Evolutionary conservation across 1,140 invertebrate species (phyloP).

Genomic region (Pseudomyrmex flavicornis): DNA sequence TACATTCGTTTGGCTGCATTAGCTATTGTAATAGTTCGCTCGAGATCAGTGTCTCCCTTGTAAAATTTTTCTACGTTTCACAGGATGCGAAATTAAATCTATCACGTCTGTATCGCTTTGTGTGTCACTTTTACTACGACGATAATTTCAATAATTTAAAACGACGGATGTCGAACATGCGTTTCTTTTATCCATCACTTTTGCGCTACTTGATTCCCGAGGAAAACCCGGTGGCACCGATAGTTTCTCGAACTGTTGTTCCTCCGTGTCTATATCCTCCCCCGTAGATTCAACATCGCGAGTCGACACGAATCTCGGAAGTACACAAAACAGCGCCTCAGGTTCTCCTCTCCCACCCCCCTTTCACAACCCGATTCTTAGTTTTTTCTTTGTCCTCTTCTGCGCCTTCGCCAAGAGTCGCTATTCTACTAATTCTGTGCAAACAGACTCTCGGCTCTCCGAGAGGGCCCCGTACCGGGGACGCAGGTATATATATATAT

Average conservation of each 20-base stretch:
- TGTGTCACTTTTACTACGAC: neutral
- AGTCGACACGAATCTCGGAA: conserved; percentile 42
- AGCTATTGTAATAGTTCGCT: conserved; percentile 46
- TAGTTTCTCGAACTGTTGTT: conserved; percentile 2
- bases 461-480: conserved; percentile 59
- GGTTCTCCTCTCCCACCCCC: neutral
- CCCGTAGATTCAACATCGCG: neutral
- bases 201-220: neutral
- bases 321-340: conserved; percentile 48
- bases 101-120: neutral
- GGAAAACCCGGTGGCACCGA: neutral
- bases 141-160: neutral
- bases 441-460: conserved; percentile 72
- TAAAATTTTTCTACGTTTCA: neutral
- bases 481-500: conserved; percentile 71
- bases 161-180: no score
- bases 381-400: conserved; percentile 25
- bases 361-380: conserved; percentile 20
- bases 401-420: conserved; percentile 63
- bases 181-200: neutral
- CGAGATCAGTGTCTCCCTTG: neutral
- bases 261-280: neutral
- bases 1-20: conserved; percentile 31
- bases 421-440: conserved; percentile 79
- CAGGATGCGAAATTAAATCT: conserved; percentile 7